phyloP scores from a whole-genome alignment of 1,140 invertebrate genomes.

The Lerema accius region DNA sequence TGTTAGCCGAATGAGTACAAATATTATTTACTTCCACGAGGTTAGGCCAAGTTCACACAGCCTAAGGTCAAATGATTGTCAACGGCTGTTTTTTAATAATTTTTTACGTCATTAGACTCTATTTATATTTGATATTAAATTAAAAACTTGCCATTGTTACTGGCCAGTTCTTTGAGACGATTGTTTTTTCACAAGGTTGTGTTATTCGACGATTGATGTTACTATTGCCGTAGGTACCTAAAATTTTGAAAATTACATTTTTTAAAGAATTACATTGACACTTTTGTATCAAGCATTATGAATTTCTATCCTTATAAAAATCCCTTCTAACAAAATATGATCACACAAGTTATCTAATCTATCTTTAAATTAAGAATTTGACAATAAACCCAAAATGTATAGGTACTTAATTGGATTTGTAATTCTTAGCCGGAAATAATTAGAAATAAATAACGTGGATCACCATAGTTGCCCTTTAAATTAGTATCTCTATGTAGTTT shows the following conservation, averaged over 20 bases:
- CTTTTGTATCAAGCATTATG: neutral
- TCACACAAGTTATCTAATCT: too few relatives aligned
- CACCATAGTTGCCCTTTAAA: too few relatives aligned
- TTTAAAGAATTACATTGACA: conserved; percentile 6
- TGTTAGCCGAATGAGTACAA: conserved; percentile 10
- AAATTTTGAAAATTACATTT: neutral
- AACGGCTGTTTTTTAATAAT: conserved; percentile 40
- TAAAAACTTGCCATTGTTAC: conserved; percentile 38
- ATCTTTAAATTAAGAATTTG: too few relatives aligned
- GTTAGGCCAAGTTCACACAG: conserved; percentile 53
- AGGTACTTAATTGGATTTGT: too few relatives aligned
- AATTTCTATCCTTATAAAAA: too few relatives aligned
- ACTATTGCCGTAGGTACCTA: too few relatives aligned
- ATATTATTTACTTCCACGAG: conserved; percentile 38
- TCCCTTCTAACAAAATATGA: too few relatives aligned
- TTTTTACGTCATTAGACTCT: conserved; percentile 35
- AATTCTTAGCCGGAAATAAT: too few relatives aligned
- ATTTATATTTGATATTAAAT: conserved; percentile 37
- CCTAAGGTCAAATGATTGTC: conserved; percentile 49
- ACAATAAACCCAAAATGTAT: too few relatives aligned
- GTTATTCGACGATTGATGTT: conserved; percentile 11
- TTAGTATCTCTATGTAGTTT: too few relatives aligned
- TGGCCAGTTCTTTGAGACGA: conserved; percentile 14
- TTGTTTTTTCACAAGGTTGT: conserved; percentile 33
- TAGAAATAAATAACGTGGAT: too few relatives aligned